Percentiles rank a stretch among this genome's conserved stretches.
Evolutionary conservation across 2,797 vertebrate genomes (phyloP).

Genomic region (Prunella strophiata): DNA sequence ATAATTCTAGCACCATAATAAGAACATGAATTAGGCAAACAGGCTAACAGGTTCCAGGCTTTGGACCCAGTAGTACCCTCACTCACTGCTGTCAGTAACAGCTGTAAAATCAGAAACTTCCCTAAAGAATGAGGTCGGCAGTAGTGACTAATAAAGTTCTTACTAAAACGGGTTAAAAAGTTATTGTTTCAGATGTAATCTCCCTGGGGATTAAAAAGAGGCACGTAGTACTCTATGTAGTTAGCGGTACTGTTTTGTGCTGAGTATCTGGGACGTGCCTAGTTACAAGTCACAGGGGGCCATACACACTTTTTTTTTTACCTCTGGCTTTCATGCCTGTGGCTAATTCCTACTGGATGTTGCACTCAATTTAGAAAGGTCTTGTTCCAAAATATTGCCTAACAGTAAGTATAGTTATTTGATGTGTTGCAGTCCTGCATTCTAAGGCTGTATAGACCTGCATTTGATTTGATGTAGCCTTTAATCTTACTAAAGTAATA

Average conservation of each 20-base stretch:
- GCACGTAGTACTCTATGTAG: not conserved
- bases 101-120: not conserved
- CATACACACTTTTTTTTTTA: not conserved
- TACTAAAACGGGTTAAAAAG: slow-evolving; percentile 7
- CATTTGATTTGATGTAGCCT: not conserved
- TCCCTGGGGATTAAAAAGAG: slow-evolving; percentile 9
- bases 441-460: not conserved
- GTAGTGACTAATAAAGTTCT: not conserved
- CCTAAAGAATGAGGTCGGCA: not conserved
- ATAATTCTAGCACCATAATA: not conserved
- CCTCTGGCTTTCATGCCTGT: not conserved
- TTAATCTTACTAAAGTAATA: not conserved
- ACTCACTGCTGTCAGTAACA: not conserved
- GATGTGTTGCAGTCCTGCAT: not conserved
- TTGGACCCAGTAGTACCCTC: not conserved
- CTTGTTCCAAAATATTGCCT: slow-evolving; percentile 29
- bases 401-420: not conserved
- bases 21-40: not conserved
- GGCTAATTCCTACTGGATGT: not conserved
- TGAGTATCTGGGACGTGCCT: not conserved
- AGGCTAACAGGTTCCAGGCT: not conserved
- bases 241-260: slow-evolving; percentile 1
- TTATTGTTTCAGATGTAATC: not conserved
- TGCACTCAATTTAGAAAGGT: not conserved
- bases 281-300: not conserved